Percentiles rank a stretch among this genome's conserved stretches.
Evolutionary conservation across 2,888 invertebrate genomes (phyloP).

Genomic region (Apamea anceps): DNA sequence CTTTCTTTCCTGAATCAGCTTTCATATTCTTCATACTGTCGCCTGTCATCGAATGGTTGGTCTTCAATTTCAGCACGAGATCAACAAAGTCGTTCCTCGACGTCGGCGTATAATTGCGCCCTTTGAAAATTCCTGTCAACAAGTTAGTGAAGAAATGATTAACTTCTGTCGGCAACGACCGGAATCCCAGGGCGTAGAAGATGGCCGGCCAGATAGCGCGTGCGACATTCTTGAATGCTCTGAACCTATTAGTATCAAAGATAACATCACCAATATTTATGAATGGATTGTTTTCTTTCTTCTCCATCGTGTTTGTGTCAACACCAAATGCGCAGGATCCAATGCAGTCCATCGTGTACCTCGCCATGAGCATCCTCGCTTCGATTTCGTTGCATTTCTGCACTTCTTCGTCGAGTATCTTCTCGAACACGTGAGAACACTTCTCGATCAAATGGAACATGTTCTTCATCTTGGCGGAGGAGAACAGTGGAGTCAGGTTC

Average conservation of each 20-base stretch:
- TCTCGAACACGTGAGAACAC: slow-evolving; percentile 72
- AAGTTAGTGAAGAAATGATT: slow-evolving; percentile 72
- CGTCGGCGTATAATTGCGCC: slow-evolving; percentile 65
- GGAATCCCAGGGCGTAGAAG: slow-evolving; percentile 76
- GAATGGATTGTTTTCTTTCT: slow-evolving; percentile 72
- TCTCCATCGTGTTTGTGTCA: slow-evolving; percentile 74
- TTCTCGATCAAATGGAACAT: slow-evolving; percentile 81
- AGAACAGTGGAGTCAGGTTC: slow-evolving; percentile 80
- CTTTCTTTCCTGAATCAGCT: slow-evolving; percentile 64
- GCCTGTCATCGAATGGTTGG: slow-evolving; percentile 71
- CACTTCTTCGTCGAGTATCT: slow-evolving; percentile 69
- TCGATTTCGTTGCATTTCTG: slow-evolving; percentile 66
- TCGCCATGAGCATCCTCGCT: slow-evolving; percentile 68
- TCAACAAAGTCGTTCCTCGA: slow-evolving; percentile 75
- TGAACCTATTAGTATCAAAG: slow-evolving; percentile 67
- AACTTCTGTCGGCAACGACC: slow-evolving; percentile 68
- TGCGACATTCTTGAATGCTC: slow-evolving; percentile 68
- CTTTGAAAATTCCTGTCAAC: slow-evolving; percentile 71
- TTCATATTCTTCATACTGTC: slow-evolving; percentile 74
- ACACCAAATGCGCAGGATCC: slow-evolving; percentile 80
- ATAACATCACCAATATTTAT: slow-evolving; percentile 71
- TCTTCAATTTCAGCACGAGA: slow-evolving; percentile 73
- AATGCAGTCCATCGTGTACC: slow-evolving; percentile 80
- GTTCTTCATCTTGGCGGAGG: slow-evolving; percentile 81
- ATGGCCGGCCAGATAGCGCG: slow-evolving; percentile 78